A percentile compares a stretch with the other conserved stretches of the same genome.
Conservation (phyloP, 2,113 vertebrate genomes). For the Pholis gunnellus region DNA sequence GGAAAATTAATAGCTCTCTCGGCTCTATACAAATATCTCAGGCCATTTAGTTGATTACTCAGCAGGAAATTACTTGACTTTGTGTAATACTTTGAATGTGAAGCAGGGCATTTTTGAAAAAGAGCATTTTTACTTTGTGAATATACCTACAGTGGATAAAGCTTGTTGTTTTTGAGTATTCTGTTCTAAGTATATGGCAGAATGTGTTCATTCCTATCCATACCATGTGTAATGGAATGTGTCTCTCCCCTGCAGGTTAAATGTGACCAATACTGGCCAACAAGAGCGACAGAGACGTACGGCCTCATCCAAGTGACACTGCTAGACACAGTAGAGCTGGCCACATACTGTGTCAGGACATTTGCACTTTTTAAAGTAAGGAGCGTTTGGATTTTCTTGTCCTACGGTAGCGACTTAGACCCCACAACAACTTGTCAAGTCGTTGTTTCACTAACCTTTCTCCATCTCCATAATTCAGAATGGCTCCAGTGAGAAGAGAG, state of each 20-base stretch:
- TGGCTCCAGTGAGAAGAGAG: conserved; percentile 97
- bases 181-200: not conserved
- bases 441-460: conserved; percentile 17
- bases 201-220: no score
- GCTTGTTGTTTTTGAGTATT: not conserved
- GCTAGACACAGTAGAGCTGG: conserved; percentile 95
- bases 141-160: not conserved
- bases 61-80: conserved; percentile 49
- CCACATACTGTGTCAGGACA: conserved; percentile 97
- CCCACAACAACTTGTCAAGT: no score
- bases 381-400: not conserved
- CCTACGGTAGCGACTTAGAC: not conserved
- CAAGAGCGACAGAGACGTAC: conserved; percentile 95
- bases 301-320: conserved; percentile 96
- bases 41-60: conserved; percentile 71
- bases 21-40: conserved; percentile 60
- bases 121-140: not conserved
- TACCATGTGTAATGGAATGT: conserved; percentile 15
- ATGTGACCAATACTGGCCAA: conserved; percentile 99
- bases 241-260: conserved; percentile 89
- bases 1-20: conserved; percentile 69
- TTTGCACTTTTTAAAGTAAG: conserved; percentile 98
- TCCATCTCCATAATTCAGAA: conserved; percentile 82
- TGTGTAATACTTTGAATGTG: not conserved
- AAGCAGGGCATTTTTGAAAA: not conserved